Evolutionary conservation across 2,888 invertebrate species (phyloP), one percentile per base, ranked within the genome.

Genomic region (Luperina testacea): DNA sequence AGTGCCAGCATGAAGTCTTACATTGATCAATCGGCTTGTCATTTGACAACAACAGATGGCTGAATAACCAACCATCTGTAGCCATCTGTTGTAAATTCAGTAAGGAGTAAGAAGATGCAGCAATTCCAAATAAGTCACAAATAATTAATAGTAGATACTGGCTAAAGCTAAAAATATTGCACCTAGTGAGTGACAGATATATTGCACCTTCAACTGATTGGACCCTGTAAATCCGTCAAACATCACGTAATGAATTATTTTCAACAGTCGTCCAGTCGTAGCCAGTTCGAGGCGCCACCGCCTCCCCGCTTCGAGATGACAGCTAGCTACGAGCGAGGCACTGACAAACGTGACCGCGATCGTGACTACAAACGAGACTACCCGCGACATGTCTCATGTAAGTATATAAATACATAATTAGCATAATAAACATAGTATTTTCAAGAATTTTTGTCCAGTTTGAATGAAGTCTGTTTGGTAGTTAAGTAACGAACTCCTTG

Each of bases 211-310:
- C 53, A n/a, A n/a, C n/a, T n/a, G 2, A 53, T 5, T 15, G 48
- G 15, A 48, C 48, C 15, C 48, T 48, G 15, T 48, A 15, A 48
- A 15, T 48, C 48, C 48, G 3, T 0, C n/a, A 68, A 27, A 45
- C 51, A 0, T 32, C 76, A 59, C 7, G 0, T 24, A 45, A 45
- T 57, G 4, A 45, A 17, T 48, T 57, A 4, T 27, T 77, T 24
- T 7, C 38, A 4, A 15, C 90, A 96, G 95, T 89, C 95, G 8
- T 94, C 95, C 4, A 94, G 91, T 78, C 94, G 95, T 32, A 88
- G 95, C 53, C 97, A 96, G 90, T 97, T 97, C 89, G 97, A 97
- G 88, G 96, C 97, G 69, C 97, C 97, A 65, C 97, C 97, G 73
- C 97, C 97, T 81, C 97, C 97, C 57, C 97, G 97, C 65, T 97